Evolutionary conservation across 2,797 vertebrate species (phyloP), one percentile per base, ranked within the genome.

Genomic region (Cyprinodon diabolis): DNA sequence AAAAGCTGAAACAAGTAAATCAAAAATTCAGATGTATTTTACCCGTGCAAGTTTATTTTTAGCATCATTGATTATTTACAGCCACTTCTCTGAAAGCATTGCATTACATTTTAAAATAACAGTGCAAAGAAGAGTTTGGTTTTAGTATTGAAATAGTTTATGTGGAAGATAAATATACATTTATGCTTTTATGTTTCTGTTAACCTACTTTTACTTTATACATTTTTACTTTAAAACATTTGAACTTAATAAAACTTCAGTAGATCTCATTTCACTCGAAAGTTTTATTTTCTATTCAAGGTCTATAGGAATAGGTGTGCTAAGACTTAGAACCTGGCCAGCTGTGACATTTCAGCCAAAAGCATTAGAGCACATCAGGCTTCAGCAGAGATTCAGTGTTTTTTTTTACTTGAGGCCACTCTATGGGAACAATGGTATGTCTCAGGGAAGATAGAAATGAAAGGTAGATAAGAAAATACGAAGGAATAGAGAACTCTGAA

Each of bases 331-430:
- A 66, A 66, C 69, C 72, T 23, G 68, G 54, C 74, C 54, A 3
- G n/a, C 21, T 0, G 48, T 79, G 81, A 86, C 79, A 78, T 86
- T 87, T 88, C 72, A 80, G 45, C 79, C 74, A 62, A 67, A 76
- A 86, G 77, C 40, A 71, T 82, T 76, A 35, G 71, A 7, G 62
- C 58, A 68, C 57, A 79, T 80, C 78, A 71, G 52, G 63, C 17
- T 60, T 76, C 67, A 65, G 76, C 51, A 0, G 35, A 75, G 68
- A 84, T 47, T 55, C 56, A 65, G 60, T 69, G 74, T 69, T 77
- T 76, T 87, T 78, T 80, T 72, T 84, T 80, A 81, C 84, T 82
- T 6, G 11, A 79, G 81, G 78, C 40, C 1, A 45, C 65, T 65
- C 63, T 55, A 73, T 79, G 17, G 69, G 48, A 30, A 78, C 65